Evolutionary conservation across 2,113 vertebrate species (phyloP).

Genomic region (Perca fluviatilis): DNA sequence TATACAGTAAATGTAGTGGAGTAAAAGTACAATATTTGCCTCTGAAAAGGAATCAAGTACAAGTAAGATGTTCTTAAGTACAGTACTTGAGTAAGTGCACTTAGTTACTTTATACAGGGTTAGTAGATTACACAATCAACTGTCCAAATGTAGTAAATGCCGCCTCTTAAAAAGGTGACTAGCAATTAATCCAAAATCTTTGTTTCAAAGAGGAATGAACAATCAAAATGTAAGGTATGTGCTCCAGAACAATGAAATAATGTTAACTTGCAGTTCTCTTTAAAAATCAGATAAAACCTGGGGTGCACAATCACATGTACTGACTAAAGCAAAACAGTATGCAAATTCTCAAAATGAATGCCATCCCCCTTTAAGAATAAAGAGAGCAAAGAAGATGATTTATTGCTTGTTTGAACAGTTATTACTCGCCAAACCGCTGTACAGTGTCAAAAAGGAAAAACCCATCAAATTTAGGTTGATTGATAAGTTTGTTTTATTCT

Average conservation of each 20-base stretch:
- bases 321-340: background rate
- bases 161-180: background rate
- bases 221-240: background rate
- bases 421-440: constrained; percentile 27
- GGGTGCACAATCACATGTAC: background rate
- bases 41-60: background rate
- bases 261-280: background rate
- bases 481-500: constrained; percentile 55
- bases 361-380: background rate
- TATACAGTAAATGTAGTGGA: background rate
- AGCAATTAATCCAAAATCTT: background rate
- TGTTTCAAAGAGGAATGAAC: background rate
- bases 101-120: background rate
- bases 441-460: constrained; percentile 26
- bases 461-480: constrained; percentile 21
- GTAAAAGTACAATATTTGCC: background rate
- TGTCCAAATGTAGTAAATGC: background rate
- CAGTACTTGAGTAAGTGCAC: background rate
- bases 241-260: background rate
- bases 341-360: background rate
- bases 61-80: background rate
- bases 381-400: constrained; percentile 34
- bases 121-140: background rate
- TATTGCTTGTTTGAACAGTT: constrained; percentile 7
- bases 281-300: background rate